Percentiles rank a stretch among this genome's conserved stretches.
Conservation (phyloP, 1,140 invertebrate species). For the Reticulitermes speratus region DNA sequence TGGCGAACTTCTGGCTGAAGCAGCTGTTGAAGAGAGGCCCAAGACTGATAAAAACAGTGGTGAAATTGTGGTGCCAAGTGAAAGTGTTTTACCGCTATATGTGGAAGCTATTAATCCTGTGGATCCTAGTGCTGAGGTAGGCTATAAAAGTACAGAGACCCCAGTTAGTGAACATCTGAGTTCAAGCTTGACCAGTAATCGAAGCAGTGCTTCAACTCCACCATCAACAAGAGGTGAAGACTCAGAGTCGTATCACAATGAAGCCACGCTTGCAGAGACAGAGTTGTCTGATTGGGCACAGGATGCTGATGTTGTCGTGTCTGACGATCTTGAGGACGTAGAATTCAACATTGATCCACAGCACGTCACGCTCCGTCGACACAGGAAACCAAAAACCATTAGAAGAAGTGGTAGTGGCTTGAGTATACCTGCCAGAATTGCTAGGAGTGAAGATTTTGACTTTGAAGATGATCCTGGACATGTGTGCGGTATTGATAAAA, state of each 20-base stretch:
- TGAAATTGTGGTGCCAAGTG: not conserved
- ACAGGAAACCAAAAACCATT: slow-evolving; percentile 47
- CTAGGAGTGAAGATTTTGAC: slow-evolving; percentile 47
- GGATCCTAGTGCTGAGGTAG: not conserved
- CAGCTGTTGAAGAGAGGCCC: slow-evolving; percentile 50
- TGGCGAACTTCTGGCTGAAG: slow-evolving; percentile 62
- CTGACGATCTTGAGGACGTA: slow-evolving; percentile 68
- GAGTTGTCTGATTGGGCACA: slow-evolving; percentile 83
- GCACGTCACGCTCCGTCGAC: slow-evolving; percentile 51
- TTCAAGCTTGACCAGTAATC: slow-evolving; percentile 43
- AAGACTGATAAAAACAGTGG: not conserved
- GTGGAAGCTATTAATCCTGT: too few relatives aligned
- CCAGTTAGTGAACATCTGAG: slow-evolving; percentile 22
- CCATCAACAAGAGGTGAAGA: slow-evolving; percentile 49
- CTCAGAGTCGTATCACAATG: slow-evolving; percentile 47
- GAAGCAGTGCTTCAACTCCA: slow-evolving; percentile 51
- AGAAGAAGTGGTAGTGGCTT: slow-evolving; percentile 40
- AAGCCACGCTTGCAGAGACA: slow-evolving; percentile 70
- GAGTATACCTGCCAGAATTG: slow-evolving; percentile 42
- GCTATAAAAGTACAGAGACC: slow-evolving; percentile 23
- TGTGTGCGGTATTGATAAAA: slow-evolving; percentile 45
- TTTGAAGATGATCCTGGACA: slow-evolving; percentile 43
- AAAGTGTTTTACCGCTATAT: not conserved
- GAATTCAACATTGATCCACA: slow-evolving; percentile 60
- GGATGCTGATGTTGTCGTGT: slow-evolving; percentile 64